These are phyloP conservation scores for Agriotes lineatus DNA, from an alignment of 2,888 invertebrate species.

Conservation along the genomic window DNA sequence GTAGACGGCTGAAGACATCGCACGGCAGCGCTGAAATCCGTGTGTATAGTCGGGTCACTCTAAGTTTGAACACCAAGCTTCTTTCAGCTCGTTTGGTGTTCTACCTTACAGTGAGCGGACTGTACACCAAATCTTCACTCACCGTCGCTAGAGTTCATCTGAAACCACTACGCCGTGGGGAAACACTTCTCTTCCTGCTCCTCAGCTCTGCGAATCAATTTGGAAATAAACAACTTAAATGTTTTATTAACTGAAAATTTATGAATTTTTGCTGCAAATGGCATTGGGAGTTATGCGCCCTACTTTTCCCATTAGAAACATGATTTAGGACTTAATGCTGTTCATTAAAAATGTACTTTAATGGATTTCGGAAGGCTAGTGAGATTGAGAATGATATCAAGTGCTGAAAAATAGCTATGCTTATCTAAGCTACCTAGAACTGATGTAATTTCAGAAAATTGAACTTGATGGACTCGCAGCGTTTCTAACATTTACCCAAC, in stretches of 20 bases:
- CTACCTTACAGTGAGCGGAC: constrained; percentile 95
- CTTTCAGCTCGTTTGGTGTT: constrained; percentile 88
- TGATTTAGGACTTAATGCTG: too few relatives aligned
- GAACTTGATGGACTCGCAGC: too few relatives aligned
- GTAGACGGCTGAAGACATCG: constrained; percentile 8
- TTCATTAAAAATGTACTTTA: too few relatives aligned
- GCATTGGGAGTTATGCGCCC: too few relatives aligned
- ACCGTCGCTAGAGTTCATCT: constrained; percentile 18
- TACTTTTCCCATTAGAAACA: too few relatives aligned
- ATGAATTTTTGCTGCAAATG: too few relatives aligned
- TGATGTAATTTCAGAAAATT: too few relatives aligned
- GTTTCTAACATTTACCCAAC: too few relatives aligned
- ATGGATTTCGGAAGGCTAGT: too few relatives aligned
- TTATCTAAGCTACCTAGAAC: too few relatives aligned
- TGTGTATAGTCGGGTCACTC: constrained; percentile 79
- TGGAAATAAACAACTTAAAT: constrained; percentile 10
- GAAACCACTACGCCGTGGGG: constrained; percentile 27
- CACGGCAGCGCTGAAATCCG: constrained; percentile 21
- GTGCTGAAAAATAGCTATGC: too few relatives aligned
- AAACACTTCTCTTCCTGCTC: constrained; percentile 17
- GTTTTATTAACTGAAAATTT: constrained; percentile 2
- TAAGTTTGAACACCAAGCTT: constrained; percentile 95
- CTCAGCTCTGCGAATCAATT: constrained; percentile 9
- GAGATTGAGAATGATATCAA: too few relatives aligned
- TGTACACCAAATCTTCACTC: constrained; percentile 62